A percentile compares a stretch with the other conserved stretches of the same genome.
Evolutionary conservation across 1,140 invertebrate species (phyloP).

Genomic region (Rhyzopertha dominica): DNA sequence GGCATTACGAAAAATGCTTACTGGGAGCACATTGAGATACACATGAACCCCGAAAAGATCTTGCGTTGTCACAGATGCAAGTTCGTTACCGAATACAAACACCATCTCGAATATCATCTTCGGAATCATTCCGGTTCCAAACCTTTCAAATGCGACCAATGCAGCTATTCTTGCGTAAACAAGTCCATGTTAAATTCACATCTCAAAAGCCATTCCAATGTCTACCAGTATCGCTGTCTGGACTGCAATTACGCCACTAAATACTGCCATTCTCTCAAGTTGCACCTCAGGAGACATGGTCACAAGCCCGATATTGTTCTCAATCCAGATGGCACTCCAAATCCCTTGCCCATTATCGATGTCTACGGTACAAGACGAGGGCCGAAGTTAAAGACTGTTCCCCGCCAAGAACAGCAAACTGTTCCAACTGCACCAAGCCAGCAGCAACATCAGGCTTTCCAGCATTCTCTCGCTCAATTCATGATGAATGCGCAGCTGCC

Average conservation of each 20-base stretch:
- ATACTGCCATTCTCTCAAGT: slow-evolving; percentile 95
- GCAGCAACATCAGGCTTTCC: slow-evolving; percentile 30
- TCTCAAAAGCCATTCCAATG: slow-evolving; percentile 94
- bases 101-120: slow-evolving; percentile 96
- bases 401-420: slow-evolving; percentile 15
- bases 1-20: slow-evolving; percentile 85
- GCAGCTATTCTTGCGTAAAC: slow-evolving; percentile 92
- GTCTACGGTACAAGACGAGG: slow-evolving; percentile 84
- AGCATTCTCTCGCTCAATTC: slow-evolving; percentile 19
- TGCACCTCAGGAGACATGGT: slow-evolving; percentile 88
- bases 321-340: slow-evolving; percentile 82
- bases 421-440: slow-evolving; percentile 16
- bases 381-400: slow-evolving; percentile 58
- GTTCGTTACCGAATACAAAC: slow-evolving; percentile 98
- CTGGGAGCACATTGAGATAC: slow-evolving; percentile 85
- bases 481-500: slow-evolving; percentile 25
- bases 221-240: slow-evolving; percentile 93
- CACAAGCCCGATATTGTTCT: slow-evolving; percentile 83
- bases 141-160: slow-evolving; percentile 93
- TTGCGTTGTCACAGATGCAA: slow-evolving; percentile 88
- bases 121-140: slow-evolving; percentile 94
- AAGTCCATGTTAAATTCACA: slow-evolving; percentile 99
- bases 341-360: slow-evolving; percentile 82
- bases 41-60: slow-evolving; percentile 91
- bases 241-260: slow-evolving; percentile 98